phyloP scores from a whole-genome alignment of 2,113 vertebrate genomes.

The Myocastor coypus region DNA sequence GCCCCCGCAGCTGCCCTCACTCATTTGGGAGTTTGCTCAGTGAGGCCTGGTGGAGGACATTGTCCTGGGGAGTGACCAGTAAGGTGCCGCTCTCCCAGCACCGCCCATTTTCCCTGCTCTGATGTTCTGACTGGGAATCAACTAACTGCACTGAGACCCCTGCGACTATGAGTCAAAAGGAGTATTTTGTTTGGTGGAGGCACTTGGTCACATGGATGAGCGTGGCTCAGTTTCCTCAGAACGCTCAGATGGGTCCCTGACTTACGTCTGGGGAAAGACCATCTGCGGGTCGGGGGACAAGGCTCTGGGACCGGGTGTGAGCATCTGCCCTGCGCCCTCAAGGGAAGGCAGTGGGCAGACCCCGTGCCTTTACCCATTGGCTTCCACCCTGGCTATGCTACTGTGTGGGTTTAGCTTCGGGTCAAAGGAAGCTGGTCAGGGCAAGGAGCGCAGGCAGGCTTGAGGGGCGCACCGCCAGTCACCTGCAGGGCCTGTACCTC shows the following conservation, averaged over 20 bases:
- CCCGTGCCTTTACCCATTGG: not conserved
- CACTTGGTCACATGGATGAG: not conserved
- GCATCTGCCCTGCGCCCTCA: not conserved
- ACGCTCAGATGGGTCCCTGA: rapidly evolving
- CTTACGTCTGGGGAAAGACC: rapidly evolving
- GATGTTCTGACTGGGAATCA: not conserved
- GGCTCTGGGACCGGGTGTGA: not conserved
- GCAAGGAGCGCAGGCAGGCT: not conserved
- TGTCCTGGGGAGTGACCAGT: no score
- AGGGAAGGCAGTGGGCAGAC: not conserved
- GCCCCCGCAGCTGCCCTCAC: rapidly evolving
- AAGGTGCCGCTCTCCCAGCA: not conserved
- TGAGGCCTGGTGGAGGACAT: not conserved
- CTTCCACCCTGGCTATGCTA: not conserved
- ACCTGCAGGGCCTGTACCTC: not conserved
- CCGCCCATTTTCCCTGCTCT: not conserved
- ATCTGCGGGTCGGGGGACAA: rapidly evolving
- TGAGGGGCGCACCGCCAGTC: not conserved
- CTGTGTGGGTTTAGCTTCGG: not conserved
- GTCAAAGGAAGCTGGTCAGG: not conserved
- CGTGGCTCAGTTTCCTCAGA: not conserved
- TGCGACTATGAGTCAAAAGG: not conserved
- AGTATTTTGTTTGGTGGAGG: not conserved
- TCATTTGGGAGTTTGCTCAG: not conserved
- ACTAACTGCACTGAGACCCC: not conserved